Evolutionary conservation across 2,888 invertebrate genomes (phyloP), one percentile per base, ranked within the genome.

Genomic region (Odontocerum albicorne): DNA sequence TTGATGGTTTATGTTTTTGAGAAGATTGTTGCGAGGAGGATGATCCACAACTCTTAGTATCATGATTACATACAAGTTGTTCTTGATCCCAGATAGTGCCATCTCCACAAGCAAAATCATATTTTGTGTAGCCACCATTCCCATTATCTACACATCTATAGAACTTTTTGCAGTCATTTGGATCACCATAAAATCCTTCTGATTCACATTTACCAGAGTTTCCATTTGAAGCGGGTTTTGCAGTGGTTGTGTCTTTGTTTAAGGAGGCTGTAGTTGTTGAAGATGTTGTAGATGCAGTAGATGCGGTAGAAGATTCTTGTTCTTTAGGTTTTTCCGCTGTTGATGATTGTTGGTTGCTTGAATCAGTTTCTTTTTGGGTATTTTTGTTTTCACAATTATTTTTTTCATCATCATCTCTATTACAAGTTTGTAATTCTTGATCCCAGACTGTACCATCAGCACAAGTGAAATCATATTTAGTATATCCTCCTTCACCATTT

Each of bases 361-460:
- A 27, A 7, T 27, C 27, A 27, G 27, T 7, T 10, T 27, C 27
- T 7, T 27, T 27, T 27, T 4, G 10, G 27, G 27, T 7, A 27
- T 27, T n/a, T n/a, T n/a, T 27, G 27, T 10, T 27, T 27, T 27
- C 27, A 27, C 6, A 27, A 27, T 27, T 27, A 27, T 4, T 27
- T 27, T 10, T 27, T 15, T 76, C 74, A 65, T 82, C 75, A 68
- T 82, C 82, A n/a, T n/a, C n/a, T n/a, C n/a, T n/a, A n/a, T n/a
- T n/a, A 64, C 83, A 84, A 4, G 73, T 71, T 62, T 76, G 72
- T 46, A 75, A 67, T 36, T 70, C 67, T 39, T 72, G 66, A 64
- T 84, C 83, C 82, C 82, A 84, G 22, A 78, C 81, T 2, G 83
- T 83, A 21, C 81, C 82, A 43, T 75, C 73, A 4, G 81, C 79